phyloP scores from a whole-genome alignment of 2,113 vertebrate species.

The Cichladusa arquata region DNA sequence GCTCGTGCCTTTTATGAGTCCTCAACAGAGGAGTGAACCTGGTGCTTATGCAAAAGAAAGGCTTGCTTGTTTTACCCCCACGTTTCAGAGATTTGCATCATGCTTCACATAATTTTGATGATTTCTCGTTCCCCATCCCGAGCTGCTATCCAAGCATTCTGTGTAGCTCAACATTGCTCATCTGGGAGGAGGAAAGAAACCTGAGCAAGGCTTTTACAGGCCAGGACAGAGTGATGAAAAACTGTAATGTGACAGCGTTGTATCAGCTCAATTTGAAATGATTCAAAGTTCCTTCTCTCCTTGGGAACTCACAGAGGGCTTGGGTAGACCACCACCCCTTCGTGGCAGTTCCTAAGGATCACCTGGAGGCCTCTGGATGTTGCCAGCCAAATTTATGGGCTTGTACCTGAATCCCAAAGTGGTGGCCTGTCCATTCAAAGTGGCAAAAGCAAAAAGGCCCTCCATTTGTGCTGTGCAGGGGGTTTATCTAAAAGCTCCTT shows the following conservation, averaged over 20 bases:
- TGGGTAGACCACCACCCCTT: background rate
- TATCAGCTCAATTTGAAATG: constrained; percentile 31
- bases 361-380: background rate
- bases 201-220: constrained; percentile 34
- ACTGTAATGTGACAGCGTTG: background rate
- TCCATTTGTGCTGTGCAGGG: background rate
- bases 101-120: background rate
- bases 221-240: constrained; percentile 42
- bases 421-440: background rate
- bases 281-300: background rate
- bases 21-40: constrained; percentile 33
- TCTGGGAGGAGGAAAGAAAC: constrained; percentile 39
- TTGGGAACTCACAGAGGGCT: background rate
- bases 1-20: background rate
- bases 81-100: constrained; percentile 29
- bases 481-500: background rate
- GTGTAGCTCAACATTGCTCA: constrained; percentile 11
- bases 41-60: background rate
- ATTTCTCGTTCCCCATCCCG: constrained; percentile 39
- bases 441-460: background rate
- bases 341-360: background rate
- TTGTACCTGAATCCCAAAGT: background rate
- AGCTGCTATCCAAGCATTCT: constrained; percentile 37
- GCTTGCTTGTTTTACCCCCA: constrained; percentile 36
- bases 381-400: background rate